Percentiles rank a stretch among this genome's conserved stretches.
phyloP scores from a whole-genome alignment of 2,113 vertebrate genomes.

The Odobenus rosmarus region DNA sequence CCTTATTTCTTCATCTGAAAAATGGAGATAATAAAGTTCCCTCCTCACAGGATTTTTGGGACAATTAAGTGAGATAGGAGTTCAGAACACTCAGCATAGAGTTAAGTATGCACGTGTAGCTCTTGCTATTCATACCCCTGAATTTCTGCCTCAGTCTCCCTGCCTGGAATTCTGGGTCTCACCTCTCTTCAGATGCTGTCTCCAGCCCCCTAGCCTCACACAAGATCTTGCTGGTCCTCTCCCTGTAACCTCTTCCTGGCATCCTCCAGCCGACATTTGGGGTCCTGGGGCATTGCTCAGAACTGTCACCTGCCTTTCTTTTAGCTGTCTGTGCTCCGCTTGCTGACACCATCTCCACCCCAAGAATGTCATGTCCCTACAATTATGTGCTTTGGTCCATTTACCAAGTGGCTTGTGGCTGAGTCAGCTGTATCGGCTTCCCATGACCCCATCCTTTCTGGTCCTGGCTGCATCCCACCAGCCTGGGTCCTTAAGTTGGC shows the following conservation, averaged over 20 bases:
- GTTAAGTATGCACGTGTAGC: not conserved
- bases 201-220: not conserved
- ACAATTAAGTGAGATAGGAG: slow-evolving; percentile 6
- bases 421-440: not conserved
- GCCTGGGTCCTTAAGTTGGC: not conserved
- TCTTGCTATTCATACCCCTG: not conserved
- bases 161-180: not conserved
- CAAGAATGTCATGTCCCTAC: not conserved
- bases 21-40: not conserved
- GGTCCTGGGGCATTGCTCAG: not conserved
- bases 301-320: not conserved
- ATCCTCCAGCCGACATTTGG: not conserved
- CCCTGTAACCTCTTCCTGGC: not conserved
- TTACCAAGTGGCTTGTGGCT: not conserved
- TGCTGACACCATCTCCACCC: not conserved
- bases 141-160: not conserved
- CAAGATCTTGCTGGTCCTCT: not conserved
- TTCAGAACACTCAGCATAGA: not conserved
- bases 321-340: not conserved
- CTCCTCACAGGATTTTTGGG: not conserved
- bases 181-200: not conserved
- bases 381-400: too few species aligned
- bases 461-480: not conserved
- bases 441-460: not conserved
- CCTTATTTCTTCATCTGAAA: slow-evolving; percentile 41